Percentiles rank a stretch among this genome's conserved stretches.
phyloP scores from a whole-genome alignment of 2,113 vertebrate genomes.

The Chiloscyllium plagiosum region DNA sequence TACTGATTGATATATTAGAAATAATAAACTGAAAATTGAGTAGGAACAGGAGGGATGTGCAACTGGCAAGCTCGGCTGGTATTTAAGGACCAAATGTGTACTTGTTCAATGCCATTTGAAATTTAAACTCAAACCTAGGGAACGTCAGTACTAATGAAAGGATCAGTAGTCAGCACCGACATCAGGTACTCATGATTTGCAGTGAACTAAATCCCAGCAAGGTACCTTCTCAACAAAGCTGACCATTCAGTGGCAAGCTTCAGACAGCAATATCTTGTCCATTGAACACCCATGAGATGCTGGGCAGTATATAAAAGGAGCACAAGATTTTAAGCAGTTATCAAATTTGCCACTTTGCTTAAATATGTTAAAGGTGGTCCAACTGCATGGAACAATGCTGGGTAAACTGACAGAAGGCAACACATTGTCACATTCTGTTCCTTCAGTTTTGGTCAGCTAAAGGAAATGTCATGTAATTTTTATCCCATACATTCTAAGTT shows the following conservation, averaged over 20 bases:
- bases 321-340: neutral
- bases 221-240: neutral
- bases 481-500: neutral
- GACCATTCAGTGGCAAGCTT: neutral
- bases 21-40: neutral
- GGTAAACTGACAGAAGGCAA: neutral
- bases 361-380: neutral
- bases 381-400: neutral
- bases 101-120: neutral
- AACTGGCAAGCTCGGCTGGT: neutral
- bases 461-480: neutral
- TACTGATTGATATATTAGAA: neutral
- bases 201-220: neutral
- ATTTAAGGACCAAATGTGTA: neutral
- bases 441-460: neutral
- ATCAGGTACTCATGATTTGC: neutral
- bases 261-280: neutral
- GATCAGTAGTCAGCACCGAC: neutral
- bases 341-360: neutral
- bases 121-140: neutral
- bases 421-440: neutral
- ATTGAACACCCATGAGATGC: neutral
- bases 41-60: neutral
- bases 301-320: neutral
- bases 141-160: neutral